Base-by-base conservation (phyloP, 2,113 vertebrate species). In the Oncorhynchus tshawytscha region DNA sequence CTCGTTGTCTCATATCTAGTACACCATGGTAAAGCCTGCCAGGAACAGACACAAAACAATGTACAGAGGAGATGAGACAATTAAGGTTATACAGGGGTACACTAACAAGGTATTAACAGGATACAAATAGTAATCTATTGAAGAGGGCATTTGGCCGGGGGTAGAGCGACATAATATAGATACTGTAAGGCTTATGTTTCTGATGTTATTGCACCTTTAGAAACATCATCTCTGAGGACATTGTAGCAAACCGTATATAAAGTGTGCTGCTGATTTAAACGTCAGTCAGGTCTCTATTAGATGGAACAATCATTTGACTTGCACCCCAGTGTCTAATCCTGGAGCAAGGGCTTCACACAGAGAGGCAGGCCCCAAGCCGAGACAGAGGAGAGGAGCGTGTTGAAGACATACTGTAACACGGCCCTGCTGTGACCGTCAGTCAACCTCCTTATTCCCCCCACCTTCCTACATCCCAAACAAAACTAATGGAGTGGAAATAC, bases 201-300 rank as follows among this genome's bases (percentile, higher is more conserved):
- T 54, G 51, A 54, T 54, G 51, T 54, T 54, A n/a, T 64, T 24
- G 11, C 2, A 5, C 60, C 20, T 64, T 24, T 3, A 22, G 12
- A 22, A 64, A 54, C 49, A 64, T 45, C 8, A 64, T 64, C 60
- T 64, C 60, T 16, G 24, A 64, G 60, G 60, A 64, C 24, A 64
- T 3, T 64, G 8, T 64, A 64, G 24, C 60, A 25, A 12, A 34
- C 34, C 6, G 6, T 34, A 24, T 18, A 54, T 54, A 0, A 45
- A 9, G 51, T 54, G 13, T 11, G 39, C 39, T 54, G 51, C 51
- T 54, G 80, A 89, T 88, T 81, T 73, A 85, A 85, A 87, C 83
- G 71, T 90, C 83, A 84, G 81, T 80, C 87, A 91, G 80, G 86
- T 86, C 8, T 86, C 88, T 78, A 84, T 86, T 90, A 82, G 67